A percentile compares a stretch with the other conserved stretches of the same genome.
Evolutionary conservation across 2,113 vertebrate species (phyloP).

Genomic region (Sinocyclocheilus anshuiensis): DNA sequence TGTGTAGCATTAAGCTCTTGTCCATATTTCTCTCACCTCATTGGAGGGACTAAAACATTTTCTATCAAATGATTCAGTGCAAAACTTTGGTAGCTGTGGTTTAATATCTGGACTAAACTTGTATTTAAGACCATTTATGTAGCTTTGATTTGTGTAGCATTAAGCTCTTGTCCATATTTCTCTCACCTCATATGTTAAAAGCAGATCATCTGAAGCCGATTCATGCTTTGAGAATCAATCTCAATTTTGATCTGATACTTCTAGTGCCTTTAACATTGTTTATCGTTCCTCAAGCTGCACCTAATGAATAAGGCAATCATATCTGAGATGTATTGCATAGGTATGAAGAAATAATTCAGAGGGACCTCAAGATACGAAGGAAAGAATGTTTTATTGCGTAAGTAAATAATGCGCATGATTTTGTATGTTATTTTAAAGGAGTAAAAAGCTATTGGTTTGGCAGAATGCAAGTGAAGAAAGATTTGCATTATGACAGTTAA

Average conservation of each 20-base stretch:
- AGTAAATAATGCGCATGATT: conserved; percentile 6
- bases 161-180: conserved; percentile 17
- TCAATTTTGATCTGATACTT: conserved; percentile 44
- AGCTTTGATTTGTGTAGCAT: conserved; percentile 49
- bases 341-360: conserved; percentile 34
- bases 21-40: not conserved
- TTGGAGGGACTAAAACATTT: not conserved
- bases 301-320: conserved; percentile 66
- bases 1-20: conserved; percentile 42
- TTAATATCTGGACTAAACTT: conserved; percentile 51
- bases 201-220: conserved; percentile 1
- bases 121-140: conserved; percentile 40
- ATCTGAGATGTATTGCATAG: conserved; percentile 50
- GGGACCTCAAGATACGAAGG: not conserved
- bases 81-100: not conserved
- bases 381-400: not conserved
- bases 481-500: not conserved
- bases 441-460: not conserved
- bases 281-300: conserved; percentile 64
- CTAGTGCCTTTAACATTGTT: conserved; percentile 74
- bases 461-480: conserved; percentile 7
- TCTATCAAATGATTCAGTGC: not conserved
- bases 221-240: not conserved
- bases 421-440: conserved; percentile 34
- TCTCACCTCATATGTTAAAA: not conserved